Conservation (phyloP, 2,888 invertebrate genomes). For the Notodonta ziczac region DNA sequence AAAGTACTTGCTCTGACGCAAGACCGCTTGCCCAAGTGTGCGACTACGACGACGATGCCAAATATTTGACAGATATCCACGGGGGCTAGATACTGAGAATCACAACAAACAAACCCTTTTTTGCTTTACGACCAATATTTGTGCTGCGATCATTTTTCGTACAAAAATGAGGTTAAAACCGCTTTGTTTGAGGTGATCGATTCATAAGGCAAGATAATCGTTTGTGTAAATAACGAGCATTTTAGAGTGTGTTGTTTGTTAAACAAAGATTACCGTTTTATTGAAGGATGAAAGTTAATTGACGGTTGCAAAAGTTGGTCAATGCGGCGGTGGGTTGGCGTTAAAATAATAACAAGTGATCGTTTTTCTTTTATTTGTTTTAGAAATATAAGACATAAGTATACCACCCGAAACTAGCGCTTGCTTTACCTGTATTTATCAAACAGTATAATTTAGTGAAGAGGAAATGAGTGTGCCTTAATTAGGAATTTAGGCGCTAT, state of each 20-base stretch:
- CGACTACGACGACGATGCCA: slow-evolving; percentile 38
- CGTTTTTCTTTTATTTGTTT: no score
- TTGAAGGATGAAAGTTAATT: slow-evolving; percentile 32
- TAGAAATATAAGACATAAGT: no score
- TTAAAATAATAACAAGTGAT: no score
- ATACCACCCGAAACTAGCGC: no score
- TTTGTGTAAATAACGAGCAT: slow-evolving; percentile 36
- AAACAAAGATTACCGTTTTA: slow-evolving; percentile 32
- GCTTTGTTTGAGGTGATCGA: slow-evolving; percentile 43
- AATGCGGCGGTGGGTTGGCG: not conserved
- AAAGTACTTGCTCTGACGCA: slow-evolving; percentile 50
- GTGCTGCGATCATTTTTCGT: slow-evolving; percentile 26
- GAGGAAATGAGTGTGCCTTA: not conserved
- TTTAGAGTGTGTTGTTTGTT: slow-evolving; percentile 32
- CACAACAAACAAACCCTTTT: slow-evolving; percentile 44
- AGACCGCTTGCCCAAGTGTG: slow-evolving; percentile 42
- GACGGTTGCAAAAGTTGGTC: slow-evolving; percentile 25
- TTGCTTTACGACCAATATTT: slow-evolving; percentile 42
- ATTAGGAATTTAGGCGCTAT: no score
- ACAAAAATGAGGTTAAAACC: slow-evolving; percentile 44
- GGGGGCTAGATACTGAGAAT: slow-evolving; percentile 44
- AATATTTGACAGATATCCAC: slow-evolving; percentile 47
- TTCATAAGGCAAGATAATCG: slow-evolving; percentile 43
- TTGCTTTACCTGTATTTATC: not conserved
- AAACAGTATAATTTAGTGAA: not conserved